Percentiles rank a stretch among this genome's conserved stretches.
These are phyloP conservation scores for Drosophila mayri DNA, from an alignment of 1,140 invertebrate genomes.

Conservation along the genomic window DNA sequence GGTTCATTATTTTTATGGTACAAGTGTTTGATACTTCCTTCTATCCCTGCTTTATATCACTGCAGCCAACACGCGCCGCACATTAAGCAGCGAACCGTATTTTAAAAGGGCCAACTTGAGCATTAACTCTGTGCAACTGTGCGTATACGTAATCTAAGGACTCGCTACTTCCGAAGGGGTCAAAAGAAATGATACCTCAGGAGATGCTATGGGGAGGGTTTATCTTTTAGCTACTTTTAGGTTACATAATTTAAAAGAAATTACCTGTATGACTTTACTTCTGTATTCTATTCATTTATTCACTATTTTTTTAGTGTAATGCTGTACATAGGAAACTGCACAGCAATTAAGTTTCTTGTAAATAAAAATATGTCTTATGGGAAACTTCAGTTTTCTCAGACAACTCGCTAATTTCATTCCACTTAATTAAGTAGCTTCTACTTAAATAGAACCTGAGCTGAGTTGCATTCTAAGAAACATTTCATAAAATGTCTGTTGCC, in stretches of 20 bases:
- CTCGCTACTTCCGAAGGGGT: conserved; percentile 24
- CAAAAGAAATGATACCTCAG: conserved; percentile 7
- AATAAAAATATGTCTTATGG: background rate
- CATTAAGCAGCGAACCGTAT: conserved; percentile 63
- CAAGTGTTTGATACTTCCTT: conserved; percentile 45
- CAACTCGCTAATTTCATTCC: background rate
- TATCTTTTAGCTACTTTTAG: too few species aligned
- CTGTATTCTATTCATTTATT: too few species aligned
- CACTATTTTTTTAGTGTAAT: too few species aligned
- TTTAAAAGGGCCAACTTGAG: conserved; percentile 53
- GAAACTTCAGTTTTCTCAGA: background rate
- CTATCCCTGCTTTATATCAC: conserved; percentile 17
- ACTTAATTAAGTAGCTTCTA: conserved; percentile 14
- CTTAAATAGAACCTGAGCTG: background rate
- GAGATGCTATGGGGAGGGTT: background rate
- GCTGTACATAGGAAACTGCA: background rate
- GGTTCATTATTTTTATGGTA: conserved; percentile 67
- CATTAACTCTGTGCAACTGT: conserved; percentile 62
- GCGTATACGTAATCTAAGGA: conserved; percentile 64
- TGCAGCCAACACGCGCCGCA: conserved; percentile 64
- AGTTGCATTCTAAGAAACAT: conserved; percentile 1
- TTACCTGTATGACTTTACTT: background rate
- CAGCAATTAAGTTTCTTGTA: background rate
- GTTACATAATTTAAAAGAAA: background rate
- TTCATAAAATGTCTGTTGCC: conserved; percentile 16